Conservation (phyloP, 2,888 invertebrate species). For the Acronicta alni region DNA sequence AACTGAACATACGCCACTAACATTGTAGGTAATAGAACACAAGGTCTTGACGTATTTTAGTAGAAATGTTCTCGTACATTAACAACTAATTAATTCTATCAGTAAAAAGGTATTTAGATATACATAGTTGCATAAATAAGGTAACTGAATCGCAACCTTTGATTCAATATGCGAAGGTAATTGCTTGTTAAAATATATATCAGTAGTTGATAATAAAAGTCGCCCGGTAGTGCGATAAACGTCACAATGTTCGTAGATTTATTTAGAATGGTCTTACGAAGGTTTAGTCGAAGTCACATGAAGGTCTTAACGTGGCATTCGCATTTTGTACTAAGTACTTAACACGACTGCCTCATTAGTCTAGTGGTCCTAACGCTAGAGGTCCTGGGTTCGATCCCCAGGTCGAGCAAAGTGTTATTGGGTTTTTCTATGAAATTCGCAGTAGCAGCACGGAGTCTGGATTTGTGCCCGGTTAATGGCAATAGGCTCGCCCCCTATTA, state of each 20-base stretch:
- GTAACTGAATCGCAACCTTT: conserved; percentile 38
- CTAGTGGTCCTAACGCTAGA: too few species aligned
- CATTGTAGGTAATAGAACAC: conserved; percentile 64
- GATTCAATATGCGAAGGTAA: conserved; percentile 38
- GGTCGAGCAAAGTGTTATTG: too few species aligned
- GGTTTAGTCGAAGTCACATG: conserved; percentile 46
- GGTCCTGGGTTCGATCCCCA: too few species aligned
- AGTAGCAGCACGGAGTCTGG: too few species aligned
- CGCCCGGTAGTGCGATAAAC: conserved; percentile 39
- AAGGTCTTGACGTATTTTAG: conserved; percentile 74
- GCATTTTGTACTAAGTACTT: conserved; percentile 28
- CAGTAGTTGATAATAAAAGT: conserved; percentile 41
- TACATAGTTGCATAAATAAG: conserved; percentile 17
- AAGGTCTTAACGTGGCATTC: conserved; percentile 48
- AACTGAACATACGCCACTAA: conserved; percentile 63
- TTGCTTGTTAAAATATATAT: conserved; percentile 46
- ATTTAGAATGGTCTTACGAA: conserved; percentile 55
- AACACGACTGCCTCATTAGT: too few species aligned
- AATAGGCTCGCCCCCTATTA: too few species aligned
- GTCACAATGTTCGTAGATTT: conserved; percentile 49
- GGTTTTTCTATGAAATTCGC: too few species aligned
- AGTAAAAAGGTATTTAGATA: conserved; percentile 8
- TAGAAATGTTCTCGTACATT: conserved; percentile 50
- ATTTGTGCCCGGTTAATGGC: too few species aligned
- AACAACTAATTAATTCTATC: conserved; percentile 38